Evolutionary conservation across 2,888 invertebrate genomes (phyloP).

Genomic region (Deilephila elpenor): DNA sequence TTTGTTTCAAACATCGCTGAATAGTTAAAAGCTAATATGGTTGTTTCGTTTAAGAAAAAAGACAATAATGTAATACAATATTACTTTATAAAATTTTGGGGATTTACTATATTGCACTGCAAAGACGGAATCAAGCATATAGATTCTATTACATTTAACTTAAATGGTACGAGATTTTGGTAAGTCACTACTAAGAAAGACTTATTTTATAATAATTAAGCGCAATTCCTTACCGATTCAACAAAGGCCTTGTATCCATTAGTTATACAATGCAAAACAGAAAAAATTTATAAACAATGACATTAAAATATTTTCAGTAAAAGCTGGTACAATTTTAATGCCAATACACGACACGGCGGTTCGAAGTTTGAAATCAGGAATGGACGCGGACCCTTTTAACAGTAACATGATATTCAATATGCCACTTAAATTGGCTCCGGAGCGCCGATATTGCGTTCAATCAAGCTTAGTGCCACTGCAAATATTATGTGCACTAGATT

Average conservation of each 20-base stretch:
- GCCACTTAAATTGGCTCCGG: slow-evolving; percentile 21
- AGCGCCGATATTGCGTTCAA: slow-evolving; percentile 20
- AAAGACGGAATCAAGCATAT: no score
- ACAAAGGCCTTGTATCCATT: no score
- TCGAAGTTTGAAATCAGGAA: slow-evolving; percentile 14
- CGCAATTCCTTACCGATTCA: no score
- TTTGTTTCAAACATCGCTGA: not conserved
- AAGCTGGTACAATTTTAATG: not conserved
- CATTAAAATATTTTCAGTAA: not conserved
- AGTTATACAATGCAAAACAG: no score
- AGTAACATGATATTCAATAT: slow-evolving; percentile 22
- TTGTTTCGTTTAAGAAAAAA: no score
- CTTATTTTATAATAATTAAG: no score
- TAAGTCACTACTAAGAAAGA: no score
- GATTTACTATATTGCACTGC: no score
- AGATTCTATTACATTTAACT: no score
- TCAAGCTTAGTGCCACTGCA: slow-evolving; percentile 21
- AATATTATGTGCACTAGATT: slow-evolving; percentile 19
- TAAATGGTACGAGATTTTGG: no score
- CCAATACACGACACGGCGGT: not conserved
- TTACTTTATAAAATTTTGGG: no score
- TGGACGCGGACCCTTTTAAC: slow-evolving; percentile 12
- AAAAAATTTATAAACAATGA: not conserved
- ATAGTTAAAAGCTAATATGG: not conserved
- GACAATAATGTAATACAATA: no score